These are phyloP conservation scores for Onchidella celtica DNA, from an alignment of 2,888 invertebrate genomes.

Conservation along the genomic window DNA sequence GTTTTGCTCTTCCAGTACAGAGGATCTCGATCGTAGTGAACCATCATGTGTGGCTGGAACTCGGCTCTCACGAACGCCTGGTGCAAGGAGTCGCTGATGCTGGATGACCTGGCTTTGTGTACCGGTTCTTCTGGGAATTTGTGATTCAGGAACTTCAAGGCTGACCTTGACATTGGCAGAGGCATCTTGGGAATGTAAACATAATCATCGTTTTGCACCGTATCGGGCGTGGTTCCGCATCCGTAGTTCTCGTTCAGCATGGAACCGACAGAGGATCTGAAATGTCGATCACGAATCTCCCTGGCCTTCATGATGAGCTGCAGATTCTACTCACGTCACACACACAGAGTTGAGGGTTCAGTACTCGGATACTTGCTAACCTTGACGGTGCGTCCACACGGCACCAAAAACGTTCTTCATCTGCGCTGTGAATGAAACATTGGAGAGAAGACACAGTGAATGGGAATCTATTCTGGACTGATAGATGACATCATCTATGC, in stretches of 20 bases:
- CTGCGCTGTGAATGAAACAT: no score
- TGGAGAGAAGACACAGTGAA: no score
- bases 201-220: slow-evolving; percentile 6
- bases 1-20: neutral
- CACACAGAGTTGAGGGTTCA: no score
- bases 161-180: neutral
- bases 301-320: slow-evolving; percentile 30
- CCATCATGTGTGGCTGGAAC: neutral
- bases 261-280: slow-evolving; percentile 23
- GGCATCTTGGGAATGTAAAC: slow-evolving; percentile 1
- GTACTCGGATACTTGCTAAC: no score
- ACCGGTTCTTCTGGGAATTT: neutral
- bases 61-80: neutral
- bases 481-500: no score
- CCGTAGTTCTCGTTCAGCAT: slow-evolving; percentile 39
- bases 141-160: neutral
- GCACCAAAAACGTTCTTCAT: no score
- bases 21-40: slow-evolving; percentile 11
- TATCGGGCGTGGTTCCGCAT: neutral
- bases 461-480: no score
- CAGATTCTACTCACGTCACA: no score
- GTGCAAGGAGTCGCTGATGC: neutral
- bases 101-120: neutral
- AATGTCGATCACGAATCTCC: slow-evolving; percentile 6
- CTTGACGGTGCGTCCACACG: no score